Evolutionary conservation across 2,888 invertebrate genomes (phyloP).

Genomic region (Melinopterus prodromus): DNA sequence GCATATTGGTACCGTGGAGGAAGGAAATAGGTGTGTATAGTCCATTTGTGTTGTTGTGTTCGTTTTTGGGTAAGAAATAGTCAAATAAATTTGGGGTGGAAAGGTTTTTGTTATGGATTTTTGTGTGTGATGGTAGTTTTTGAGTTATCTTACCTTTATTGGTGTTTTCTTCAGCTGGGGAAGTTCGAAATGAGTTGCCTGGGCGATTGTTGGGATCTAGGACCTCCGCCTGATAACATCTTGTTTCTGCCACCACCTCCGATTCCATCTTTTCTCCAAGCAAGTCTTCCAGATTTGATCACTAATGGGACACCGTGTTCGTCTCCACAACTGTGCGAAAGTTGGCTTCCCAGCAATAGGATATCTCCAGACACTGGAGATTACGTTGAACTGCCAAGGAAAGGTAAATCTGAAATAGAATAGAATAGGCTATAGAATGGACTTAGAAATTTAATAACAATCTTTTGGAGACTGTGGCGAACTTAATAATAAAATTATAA

Average conservation of each 20-base stretch:
- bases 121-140: too few species aligned
- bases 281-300: conserved; percentile 57
- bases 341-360: conserved; percentile 57
- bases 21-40: not conserved
- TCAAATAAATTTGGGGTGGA: too few species aligned
- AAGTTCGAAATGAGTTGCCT: conserved; percentile 64
- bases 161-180: not conserved
- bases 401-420: conserved; percentile 63
- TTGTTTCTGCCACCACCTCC: conserved; percentile 87
- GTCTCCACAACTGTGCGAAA: conserved; percentile 70
- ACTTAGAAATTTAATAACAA: too few species aligned
- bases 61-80: too few species aligned
- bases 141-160: not conserved
- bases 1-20: not conserved
- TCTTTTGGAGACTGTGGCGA: too few species aligned
- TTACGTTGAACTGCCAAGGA: conserved; percentile 81
- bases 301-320: conserved; percentile 73
- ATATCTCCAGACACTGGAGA: conserved; percentile 61
- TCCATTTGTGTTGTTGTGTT: not conserved
- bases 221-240: conserved; percentile 84
- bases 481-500: too few species aligned
- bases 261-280: conserved; percentile 76
- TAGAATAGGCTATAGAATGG: too few species aligned
- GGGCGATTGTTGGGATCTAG: conserved; percentile 66
- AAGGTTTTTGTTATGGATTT: too few species aligned